Base-by-base conservation (phyloP, 2,113 vertebrate species). In the Antechinus stuartii region DNA sequence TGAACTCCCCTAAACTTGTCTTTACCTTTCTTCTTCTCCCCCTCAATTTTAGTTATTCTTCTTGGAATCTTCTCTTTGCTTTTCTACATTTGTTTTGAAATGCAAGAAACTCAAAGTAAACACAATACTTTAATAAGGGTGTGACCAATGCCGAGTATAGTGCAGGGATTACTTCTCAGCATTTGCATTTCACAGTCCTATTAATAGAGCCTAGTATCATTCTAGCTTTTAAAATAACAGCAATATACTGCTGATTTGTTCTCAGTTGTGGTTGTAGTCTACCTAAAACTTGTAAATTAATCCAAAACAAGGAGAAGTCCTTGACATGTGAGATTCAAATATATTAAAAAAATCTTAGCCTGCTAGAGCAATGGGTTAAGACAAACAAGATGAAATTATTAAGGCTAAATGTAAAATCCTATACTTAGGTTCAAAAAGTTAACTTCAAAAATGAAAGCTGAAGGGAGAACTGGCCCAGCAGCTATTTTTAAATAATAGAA, bases 111-210 rank as follows among this genome's bases (percentile, higher is more conserved):
- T 91, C 95, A 92, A 93, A 95, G 52, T 55, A 95, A 94, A 94
- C 91, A 49, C 46, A 50, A 90, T 94, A 90, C 76, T 95, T 94
- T 35, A 2, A 42, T 23, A 91, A 95, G 76, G 91, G 91, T 93
- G 93, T 96, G 92, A 92, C 95, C 92, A 95, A n/a, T 93, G 97
- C 95, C 97, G 97, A 97, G 61, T 97, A 97, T 97, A 97, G 97
- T 96, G 95, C 54, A 95, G n/a, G 76, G 50, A 97, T 97, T 94
- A n/a, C 97, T 97, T 97, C 95, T 96, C 92, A 96, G 61, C 52
- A 95, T 96, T 95, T 95, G 91, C 93, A 97, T 97, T 95, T 97
- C 97, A 97, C 5, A 97, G 46, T 56, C 55, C 97, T 97, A 96
- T 98, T 97, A 97, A 97, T 98, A 97, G 91, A 96, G 92, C 94